Conservation (phyloP, 1,140 invertebrate species). For the Lethrus apterus region DNA sequence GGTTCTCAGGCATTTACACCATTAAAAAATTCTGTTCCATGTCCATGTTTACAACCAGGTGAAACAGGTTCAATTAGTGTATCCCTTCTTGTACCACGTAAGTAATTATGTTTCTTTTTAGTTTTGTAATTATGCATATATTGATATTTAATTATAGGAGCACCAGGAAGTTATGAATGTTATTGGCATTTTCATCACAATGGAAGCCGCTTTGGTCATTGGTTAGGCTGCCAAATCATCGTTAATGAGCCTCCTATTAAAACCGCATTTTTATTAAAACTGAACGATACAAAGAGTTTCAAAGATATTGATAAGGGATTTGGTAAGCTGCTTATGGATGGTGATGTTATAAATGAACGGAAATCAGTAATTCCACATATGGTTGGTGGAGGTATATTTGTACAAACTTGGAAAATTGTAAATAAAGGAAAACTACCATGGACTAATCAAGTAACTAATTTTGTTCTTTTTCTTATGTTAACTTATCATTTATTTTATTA, state of each 20-base stretch:
- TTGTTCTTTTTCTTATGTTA: too few species aligned
- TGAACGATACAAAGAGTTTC: too few species aligned
- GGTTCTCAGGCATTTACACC: constrained; percentile 34
- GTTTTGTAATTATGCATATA: background rate
- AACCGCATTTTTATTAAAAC: background rate
- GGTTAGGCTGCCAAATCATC: constrained; percentile 34
- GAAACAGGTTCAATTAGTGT: constrained; percentile 35
- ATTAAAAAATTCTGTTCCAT: constrained; percentile 24
- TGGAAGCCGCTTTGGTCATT: constrained; percentile 37
- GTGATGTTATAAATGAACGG: too few species aligned
- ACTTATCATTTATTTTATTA: constrained; percentile 20
- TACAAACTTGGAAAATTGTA: constrained; percentile 38
- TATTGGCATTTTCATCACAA: constrained; percentile 40
- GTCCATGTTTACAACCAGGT: constrained; percentile 35
- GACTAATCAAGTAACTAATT: constrained; percentile 30
- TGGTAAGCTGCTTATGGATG: too few species aligned
- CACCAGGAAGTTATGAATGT: background rate
- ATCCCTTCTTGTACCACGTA: constrained; percentile 36
- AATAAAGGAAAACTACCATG: constrained; percentile 36
- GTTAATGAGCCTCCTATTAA: constrained; percentile 23
- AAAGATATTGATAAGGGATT: too few species aligned
- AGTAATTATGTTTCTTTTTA: constrained; percentile 18
- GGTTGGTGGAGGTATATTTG: constrained; percentile 34
- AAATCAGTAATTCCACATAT: constrained; percentile 25
- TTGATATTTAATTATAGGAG: background rate